phyloP scores from a whole-genome alignment of 2,113 vertebrate species.

The Larimichthys polyactis region DNA sequence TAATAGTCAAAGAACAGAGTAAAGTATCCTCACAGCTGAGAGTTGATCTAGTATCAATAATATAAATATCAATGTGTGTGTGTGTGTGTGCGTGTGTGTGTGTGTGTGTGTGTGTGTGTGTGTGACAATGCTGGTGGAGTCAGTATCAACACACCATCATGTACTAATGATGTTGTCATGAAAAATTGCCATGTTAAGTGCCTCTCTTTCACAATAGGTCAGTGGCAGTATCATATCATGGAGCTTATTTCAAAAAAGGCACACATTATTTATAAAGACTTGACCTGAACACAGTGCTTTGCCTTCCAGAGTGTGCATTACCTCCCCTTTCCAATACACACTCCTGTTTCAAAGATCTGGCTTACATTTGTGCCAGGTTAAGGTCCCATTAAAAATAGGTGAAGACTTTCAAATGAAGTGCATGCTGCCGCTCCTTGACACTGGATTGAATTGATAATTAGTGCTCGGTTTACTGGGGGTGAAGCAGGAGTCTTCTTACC shows the following conservation, averaged over 20 bases:
- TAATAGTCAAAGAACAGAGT: not conserved
- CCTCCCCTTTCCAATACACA: not conserved
- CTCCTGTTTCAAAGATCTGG: constrained; percentile 12
- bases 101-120: no score
- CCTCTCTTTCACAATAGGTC: constrained; percentile 33
- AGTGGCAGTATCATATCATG: not conserved
- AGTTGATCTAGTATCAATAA: not conserved
- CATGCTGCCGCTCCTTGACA: constrained; percentile 15
- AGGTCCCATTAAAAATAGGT: constrained; percentile 26
- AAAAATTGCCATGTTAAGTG: constrained; percentile 38
- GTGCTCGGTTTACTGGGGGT: constrained; percentile 39
- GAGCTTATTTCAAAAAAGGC: constrained; percentile 1
- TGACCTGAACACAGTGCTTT: not conserved
- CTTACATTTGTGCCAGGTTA: not conserved
- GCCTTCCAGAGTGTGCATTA: no score
- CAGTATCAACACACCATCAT: constrained; percentile 48
- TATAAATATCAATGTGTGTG: no score
- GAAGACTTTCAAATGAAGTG: constrained; percentile 27
- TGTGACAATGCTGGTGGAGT: not conserved
- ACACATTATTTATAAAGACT: not conserved
- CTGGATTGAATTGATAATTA: constrained; percentile 64
- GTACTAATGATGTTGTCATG: constrained; percentile 58
- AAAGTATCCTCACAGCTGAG: not conserved
- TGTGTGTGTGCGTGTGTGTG: no score
- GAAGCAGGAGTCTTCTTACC: constrained; percentile 45